Percentiles rank a stretch among this genome's conserved stretches.
Conservation (phyloP, 1,140 invertebrate species). For the Ditylenchus dipsaci region DNA sequence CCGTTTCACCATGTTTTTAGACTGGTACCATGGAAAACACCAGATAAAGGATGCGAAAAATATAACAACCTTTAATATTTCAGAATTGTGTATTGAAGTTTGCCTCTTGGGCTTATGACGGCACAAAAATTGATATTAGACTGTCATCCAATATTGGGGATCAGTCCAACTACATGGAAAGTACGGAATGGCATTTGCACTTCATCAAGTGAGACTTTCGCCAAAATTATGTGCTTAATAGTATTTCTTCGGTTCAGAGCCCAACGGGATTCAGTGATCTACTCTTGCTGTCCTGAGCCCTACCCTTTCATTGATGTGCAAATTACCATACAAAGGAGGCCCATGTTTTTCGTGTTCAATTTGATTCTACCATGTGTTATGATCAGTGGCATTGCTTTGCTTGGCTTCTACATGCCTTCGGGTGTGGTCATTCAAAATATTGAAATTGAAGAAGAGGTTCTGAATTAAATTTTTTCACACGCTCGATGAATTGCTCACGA, state of each 20-base stretch:
- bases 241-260: slow-evolving; percentile 62
- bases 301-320: slow-evolving; percentile 68
- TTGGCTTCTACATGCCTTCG: slow-evolving; percentile 76
- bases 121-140: slow-evolving; percentile 71
- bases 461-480: too few species aligned
- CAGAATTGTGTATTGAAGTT: slow-evolving; percentile 65
- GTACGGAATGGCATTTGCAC: slow-evolving; percentile 60
- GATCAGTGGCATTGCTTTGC: slow-evolving; percentile 76
- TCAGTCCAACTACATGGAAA: slow-evolving; percentile 43
- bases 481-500: too few species aligned
- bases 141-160: slow-evolving; percentile 53
- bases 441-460: too few species aligned
- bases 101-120: slow-evolving; percentile 93
- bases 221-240: slow-evolving; percentile 25
- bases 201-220: background rate
- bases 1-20: too few species aligned
- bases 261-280: slow-evolving; percentile 62
- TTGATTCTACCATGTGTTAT: slow-evolving; percentile 81
- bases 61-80: too few species aligned
- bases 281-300: slow-evolving; percentile 69
- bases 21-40: too few species aligned
- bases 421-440: too few species aligned
- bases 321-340: slow-evolving; percentile 68
- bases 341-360: slow-evolving; percentile 86
- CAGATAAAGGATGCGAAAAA: too few species aligned